Conservation (phyloP, 1,140 invertebrate species). For the Nymphalis io region DNA sequence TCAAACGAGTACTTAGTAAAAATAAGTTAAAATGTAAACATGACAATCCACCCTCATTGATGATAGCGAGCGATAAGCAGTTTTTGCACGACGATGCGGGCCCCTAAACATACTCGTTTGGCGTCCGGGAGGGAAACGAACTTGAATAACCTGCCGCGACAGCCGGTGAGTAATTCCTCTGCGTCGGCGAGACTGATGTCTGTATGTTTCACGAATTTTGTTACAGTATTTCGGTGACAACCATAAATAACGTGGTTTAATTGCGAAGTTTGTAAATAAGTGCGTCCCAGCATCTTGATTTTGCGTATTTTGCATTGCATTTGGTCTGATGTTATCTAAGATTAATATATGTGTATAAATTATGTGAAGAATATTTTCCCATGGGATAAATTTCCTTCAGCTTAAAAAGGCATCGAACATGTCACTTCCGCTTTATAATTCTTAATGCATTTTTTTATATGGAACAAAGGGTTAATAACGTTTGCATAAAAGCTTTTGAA, state of each 20-base stretch:
- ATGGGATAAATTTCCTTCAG: constrained; percentile 9
- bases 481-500: neutral
- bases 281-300: constrained; percentile 14
- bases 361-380: neutral
- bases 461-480: constrained; percentile 2
- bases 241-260: constrained; percentile 43
- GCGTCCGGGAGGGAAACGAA: constrained; percentile 54
- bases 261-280: constrained; percentile 34
- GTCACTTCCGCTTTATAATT: neutral
- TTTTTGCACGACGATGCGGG: constrained; percentile 29
- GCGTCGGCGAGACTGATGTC: constrained; percentile 34
- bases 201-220: constrained; percentile 38
- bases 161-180: constrained; percentile 51
- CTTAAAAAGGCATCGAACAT: constrained; percentile 5
- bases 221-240: constrained; percentile 40
- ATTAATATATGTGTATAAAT: neutral
- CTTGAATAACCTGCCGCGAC: constrained; percentile 61
- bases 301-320: constrained; percentile 14
- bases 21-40: neutral
- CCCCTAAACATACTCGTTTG: constrained; percentile 55
- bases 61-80: constrained; percentile 13
- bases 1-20: neutral
- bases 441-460: neutral
- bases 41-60: constrained; percentile 8
- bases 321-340: constrained; percentile 21